phyloP scores from a whole-genome alignment of 2,888 invertebrate genomes.

The Helleia helle region DNA sequence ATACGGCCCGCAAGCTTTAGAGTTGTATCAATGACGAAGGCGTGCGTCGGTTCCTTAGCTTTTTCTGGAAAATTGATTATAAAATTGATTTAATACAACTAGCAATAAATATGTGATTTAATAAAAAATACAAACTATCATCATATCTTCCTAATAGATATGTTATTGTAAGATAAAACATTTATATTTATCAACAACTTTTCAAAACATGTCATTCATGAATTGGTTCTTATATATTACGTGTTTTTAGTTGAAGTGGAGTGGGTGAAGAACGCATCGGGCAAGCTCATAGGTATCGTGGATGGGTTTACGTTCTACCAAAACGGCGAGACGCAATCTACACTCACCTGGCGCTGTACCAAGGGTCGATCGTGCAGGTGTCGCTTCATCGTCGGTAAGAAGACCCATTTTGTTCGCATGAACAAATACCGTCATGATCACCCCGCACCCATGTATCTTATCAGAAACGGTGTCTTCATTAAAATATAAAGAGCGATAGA shows the following conservation, averaged over 20 bases:
- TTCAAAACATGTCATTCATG: too few species aligned
- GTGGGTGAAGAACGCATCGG: slow-evolving; percentile 1
- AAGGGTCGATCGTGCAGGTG: slow-evolving; percentile 21
- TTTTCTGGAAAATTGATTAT: too few species aligned
- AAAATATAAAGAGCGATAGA: slow-evolving; percentile 20
- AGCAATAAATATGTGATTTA: too few species aligned
- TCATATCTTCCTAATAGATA: too few species aligned
- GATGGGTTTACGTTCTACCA: neutral
- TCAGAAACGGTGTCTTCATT: slow-evolving; percentile 27
- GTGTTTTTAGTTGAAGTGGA: slow-evolving; percentile 5
- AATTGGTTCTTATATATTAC: too few species aligned
- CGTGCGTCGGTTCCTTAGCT: too few species aligned
- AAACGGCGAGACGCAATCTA: neutral
- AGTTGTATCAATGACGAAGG: too few species aligned
- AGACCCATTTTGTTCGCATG: slow-evolving; percentile 20
- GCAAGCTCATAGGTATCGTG: neutral
- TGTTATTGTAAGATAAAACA: too few species aligned
- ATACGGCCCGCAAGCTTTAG: too few species aligned
- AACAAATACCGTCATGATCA: slow-evolving; percentile 52
- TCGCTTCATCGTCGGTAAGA: slow-evolving; percentile 19
- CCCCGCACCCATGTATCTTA: slow-evolving; percentile 28
- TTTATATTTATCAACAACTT: too few species aligned
- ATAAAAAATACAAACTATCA: too few species aligned
- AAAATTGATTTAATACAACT: too few species aligned
- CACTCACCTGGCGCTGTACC: slow-evolving; percentile 14